Percentiles rank a stretch among this genome's conserved stretches.
phyloP scores from a whole-genome alignment of 2,888 invertebrate genomes.

The Philonicus albiceps region DNA sequence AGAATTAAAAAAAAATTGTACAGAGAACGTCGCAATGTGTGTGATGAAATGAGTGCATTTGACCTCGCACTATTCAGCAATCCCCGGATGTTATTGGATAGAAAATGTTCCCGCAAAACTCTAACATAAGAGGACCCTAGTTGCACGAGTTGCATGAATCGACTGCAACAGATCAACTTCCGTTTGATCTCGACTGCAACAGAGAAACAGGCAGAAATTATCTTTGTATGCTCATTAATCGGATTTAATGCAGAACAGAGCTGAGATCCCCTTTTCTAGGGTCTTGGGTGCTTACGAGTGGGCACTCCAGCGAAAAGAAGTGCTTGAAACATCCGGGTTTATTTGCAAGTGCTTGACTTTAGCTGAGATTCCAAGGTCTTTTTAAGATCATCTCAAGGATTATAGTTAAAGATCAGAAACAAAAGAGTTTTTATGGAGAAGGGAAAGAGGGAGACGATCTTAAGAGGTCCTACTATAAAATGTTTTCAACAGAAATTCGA shows the following conservation, averaged over 20 bases:
- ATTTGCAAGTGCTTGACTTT: not conserved
- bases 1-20: not conserved
- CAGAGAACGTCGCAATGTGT: not conserved
- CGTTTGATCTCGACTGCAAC: not conserved
- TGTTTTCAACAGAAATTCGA: not conserved
- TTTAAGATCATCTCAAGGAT: not conserved
- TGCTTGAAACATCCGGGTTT: not conserved
- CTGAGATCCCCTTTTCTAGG: not conserved
- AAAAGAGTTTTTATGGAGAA: not conserved
- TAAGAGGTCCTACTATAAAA: not conserved
- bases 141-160: not conserved
- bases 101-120: not conserved
- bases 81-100: not conserved
- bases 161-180: not conserved
- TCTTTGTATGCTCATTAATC: not conserved
- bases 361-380: not conserved
- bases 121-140: not conserved
- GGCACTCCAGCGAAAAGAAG: not conserved
- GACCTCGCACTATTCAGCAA: not conserved
- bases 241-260: not conserved
- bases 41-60: not conserved
- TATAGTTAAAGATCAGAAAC: not conserved
- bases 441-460: not conserved
- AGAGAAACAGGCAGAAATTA: not conserved
- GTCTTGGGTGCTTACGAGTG: not conserved